Evolutionary conservation across 2,888 invertebrate species (phyloP).

Genomic region (Pachymerium ferrugineum): DNA sequence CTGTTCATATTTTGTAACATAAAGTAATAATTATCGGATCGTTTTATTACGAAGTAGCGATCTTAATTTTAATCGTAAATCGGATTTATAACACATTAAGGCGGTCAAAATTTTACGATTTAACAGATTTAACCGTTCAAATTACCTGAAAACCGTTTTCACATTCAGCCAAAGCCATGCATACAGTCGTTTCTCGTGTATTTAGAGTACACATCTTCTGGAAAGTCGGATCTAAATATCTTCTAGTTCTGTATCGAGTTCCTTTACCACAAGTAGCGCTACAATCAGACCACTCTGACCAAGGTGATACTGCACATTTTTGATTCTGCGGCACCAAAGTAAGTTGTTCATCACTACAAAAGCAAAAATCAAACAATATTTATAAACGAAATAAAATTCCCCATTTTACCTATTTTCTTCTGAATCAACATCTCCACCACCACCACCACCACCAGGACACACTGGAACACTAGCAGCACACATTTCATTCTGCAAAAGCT

Average conservation of each 20-base stretch:
- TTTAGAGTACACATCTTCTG: constrained; percentile 41
- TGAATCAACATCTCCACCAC: too few relatives aligned
- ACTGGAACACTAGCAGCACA: constrained; percentile 24
- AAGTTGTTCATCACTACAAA: constrained; percentile 14
- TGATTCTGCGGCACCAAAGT: constrained; percentile 35
- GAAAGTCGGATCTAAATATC: constrained; percentile 53
- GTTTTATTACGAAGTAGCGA: too few relatives aligned
- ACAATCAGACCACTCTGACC: constrained; percentile 53
- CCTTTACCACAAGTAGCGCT: constrained; percentile 51
- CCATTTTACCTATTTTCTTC: constrained; percentile 16
- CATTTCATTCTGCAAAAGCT: constrained; percentile 58
- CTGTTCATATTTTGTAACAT: too few relatives aligned
- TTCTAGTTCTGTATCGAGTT: constrained; percentile 60
- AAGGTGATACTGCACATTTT: constrained; percentile 49
- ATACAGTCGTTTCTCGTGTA: constrained; percentile 42
- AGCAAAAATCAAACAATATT: not conserved
- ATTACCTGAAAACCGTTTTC: constrained; percentile 34
- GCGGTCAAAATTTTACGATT: too few relatives aligned
- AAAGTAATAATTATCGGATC: too few relatives aligned
- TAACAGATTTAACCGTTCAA: too few relatives aligned
- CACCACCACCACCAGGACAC: constrained; percentile 20
- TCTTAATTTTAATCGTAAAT: too few relatives aligned
- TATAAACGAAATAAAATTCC: not conserved
- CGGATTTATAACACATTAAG: too few relatives aligned
- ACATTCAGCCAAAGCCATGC: constrained; percentile 43